These are phyloP conservation scores for Ammospiza nelsoni DNA, from an alignment of 2,113 vertebrate genomes.

Conservation along the genomic window DNA sequence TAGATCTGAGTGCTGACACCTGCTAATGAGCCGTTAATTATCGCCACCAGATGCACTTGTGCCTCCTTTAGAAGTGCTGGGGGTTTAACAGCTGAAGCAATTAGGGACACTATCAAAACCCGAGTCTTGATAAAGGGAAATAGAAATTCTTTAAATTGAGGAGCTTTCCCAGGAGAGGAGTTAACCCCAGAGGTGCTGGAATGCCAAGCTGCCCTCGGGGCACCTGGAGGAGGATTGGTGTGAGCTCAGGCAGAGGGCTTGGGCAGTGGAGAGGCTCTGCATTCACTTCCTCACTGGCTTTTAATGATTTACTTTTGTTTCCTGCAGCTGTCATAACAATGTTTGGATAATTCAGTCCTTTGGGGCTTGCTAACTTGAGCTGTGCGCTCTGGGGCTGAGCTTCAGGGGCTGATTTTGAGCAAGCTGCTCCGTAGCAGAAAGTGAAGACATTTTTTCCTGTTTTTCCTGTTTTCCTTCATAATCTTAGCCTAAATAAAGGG, in stretches of 20 bases:
- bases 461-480: background rate
- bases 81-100: background rate
- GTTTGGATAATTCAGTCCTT: background rate
- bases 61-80: background rate
- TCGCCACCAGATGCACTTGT: rapidly evolving
- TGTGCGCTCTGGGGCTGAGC: background rate
- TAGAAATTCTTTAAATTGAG: background rate
- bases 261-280: background rate
- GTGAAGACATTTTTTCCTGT: background rate
- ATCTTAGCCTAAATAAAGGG: no score
- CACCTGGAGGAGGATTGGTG: background rate
- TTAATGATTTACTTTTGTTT: background rate
- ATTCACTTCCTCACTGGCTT: background rate
- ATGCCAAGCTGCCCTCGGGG: rapidly evolving
- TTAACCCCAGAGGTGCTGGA: background rate
- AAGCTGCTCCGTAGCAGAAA: background rate
- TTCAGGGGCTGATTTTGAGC: background rate
- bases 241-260: background rate
- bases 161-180: no score
- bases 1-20: background rate
- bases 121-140: background rate
- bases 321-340: background rate
- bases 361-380: background rate
- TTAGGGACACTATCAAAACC: background rate
- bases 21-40: background rate